Base-by-base conservation (phyloP, 2,113 vertebrate genomes). In the Hemichromis elongatus region DNA sequence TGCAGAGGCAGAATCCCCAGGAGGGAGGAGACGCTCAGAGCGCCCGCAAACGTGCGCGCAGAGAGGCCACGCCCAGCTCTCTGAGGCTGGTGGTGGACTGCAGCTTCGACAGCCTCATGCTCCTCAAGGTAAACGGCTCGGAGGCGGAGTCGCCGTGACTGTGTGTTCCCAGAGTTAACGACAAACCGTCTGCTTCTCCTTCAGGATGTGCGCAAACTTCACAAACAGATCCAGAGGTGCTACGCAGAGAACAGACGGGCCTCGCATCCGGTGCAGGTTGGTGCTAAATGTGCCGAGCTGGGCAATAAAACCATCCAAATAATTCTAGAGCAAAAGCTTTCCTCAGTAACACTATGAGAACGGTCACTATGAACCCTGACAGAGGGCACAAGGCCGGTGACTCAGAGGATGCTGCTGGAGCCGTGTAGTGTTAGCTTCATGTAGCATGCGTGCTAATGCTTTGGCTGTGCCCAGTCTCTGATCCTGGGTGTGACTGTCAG, bases 221-320 rank as follows among this genome's bases (percentile, higher is more conserved):
- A 99, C 95, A 99, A 98, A 91, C 99, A 99, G 94, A 98, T 99
- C 93, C 97, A 99, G 92, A 96, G 99, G 61, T 99, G 98, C 90
- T 99, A 99, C 0, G 97, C 99, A 73, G 98, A 99, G 93, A 99
- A 99, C 92, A 96, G 98, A 83, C 96, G 98, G 54, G 97, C 98
- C 0, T 78, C 92, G 7, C 97, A 96, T 90, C 98, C 98, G 10
- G 98, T 98, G 33, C 98, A 99, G 97, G 99, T 99, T 73, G 61
- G 96, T 80, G 26, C 2, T 50, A 8, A 50, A 7, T 47, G 47
- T 50, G 47, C 47, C 18, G 47, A 50, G 7, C 47, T 50, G 47
- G 28, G 28, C 28, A 28, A 28, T 28, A 28, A 28, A 28, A 28
- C 4, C 3, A 28, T 28, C 3, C 18, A 18, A 50, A 4, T 9